These are phyloP conservation scores for Ischnus inquisitorius DNA, from an alignment of 2,888 invertebrate genomes.

Conservation along the genomic window DNA sequence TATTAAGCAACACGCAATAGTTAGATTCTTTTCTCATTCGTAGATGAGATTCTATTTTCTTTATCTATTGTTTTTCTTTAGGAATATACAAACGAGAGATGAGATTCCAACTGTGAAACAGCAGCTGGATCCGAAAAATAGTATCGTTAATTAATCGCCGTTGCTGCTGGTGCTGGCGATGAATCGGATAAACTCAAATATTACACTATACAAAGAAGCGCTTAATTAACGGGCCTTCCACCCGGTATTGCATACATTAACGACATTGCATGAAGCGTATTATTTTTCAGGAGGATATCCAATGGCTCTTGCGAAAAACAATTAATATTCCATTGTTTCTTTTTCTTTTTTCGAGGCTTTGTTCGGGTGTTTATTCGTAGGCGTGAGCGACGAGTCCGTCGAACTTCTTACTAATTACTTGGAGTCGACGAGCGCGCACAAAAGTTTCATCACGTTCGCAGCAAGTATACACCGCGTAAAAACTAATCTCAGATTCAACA, in stretches of 20 bases:
- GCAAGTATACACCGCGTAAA: neutral
- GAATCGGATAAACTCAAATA: conserved; percentile 49
- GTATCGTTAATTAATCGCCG: conserved; percentile 16
- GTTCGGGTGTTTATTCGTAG: neutral
- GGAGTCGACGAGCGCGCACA: neutral
- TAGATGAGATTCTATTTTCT: neutral
- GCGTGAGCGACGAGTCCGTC: neutral
- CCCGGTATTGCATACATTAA: conserved; percentile 24
- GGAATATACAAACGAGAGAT: conserved; percentile 35
- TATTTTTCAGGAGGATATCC: conserved; percentile 27
- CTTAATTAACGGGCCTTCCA: conserved; percentile 6
- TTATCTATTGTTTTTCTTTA: neutral
- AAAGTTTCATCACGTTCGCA: neutral
- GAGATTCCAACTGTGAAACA: neutral
- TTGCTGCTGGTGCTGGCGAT: conserved; percentile 3
- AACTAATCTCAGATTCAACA: conserved; percentile 1
- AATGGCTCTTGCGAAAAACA: conserved; percentile 20
- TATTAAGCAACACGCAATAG: neutral
- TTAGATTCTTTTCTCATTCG: neutral
- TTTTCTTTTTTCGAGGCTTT: conserved; percentile 1
- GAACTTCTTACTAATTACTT: neutral
- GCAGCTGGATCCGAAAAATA: conserved; percentile 12
- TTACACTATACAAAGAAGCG: conserved; percentile 61
- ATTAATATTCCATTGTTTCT: neutral
- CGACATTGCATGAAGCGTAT: conserved; percentile 48